A percentile compares a stretch with the other conserved stretches of the same genome.
Evolutionary conservation across 1,140 invertebrate genomes (phyloP).

Genomic region (Drosophila parabipectinata): DNA sequence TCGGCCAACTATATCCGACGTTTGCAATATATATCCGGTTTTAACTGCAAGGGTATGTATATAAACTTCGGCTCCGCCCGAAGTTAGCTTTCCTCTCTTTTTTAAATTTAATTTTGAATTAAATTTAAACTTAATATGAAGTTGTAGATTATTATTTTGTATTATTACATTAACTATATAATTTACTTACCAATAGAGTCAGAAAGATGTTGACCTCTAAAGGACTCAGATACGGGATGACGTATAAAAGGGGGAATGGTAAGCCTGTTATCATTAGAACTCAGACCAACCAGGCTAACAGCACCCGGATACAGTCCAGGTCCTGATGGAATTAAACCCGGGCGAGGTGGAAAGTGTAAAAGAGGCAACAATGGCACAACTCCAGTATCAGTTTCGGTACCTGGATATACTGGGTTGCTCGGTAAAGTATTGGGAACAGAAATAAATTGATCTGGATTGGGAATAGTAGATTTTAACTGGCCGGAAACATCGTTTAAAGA

Average conservation of each 20-base stretch:
- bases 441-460: no score
- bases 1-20: no score
- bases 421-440: background rate
- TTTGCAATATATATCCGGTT: no score
- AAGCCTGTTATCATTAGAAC: constrained; percentile 9
- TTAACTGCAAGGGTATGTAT: no score
- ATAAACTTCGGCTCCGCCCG: no score
- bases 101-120: no score
- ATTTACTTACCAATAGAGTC: background rate
- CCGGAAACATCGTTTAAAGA: no score
- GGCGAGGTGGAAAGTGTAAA: constrained; percentile 85
- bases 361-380: constrained; percentile 57
- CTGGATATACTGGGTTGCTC: constrained; percentile 22
- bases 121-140: no score
- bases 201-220: background rate
- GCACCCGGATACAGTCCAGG: constrained; percentile 84
- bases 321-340: constrained; percentile 88
- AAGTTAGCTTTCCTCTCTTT: no score
- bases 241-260: constrained; percentile 48
- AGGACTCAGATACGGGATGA: background rate
- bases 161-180: background rate
- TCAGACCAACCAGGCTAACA: constrained; percentile 39
- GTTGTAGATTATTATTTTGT: no score
- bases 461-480: no score
- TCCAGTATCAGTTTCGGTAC: constrained; percentile 14